These are phyloP conservation scores for Didymodactylos carnosus DNA, from an alignment of 2,888 invertebrate genomes.

Conservation along the genomic window DNA sequence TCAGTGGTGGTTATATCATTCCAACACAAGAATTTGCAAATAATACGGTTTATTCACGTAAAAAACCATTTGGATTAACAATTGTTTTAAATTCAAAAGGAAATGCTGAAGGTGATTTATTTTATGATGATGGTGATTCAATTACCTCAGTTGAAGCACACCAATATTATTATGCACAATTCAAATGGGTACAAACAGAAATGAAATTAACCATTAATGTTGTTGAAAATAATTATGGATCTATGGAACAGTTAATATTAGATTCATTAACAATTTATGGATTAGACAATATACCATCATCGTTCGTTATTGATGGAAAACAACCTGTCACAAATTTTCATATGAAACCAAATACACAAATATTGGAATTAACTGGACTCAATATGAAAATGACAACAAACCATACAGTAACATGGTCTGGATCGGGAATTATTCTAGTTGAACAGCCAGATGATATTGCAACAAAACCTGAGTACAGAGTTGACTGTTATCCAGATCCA, in stretches of 20 bases:
- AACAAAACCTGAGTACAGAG: background rate
- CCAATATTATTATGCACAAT: slow-evolving; percentile 4
- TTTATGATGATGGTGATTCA: slow-evolving; percentile 63
- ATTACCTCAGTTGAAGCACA: slow-evolving; percentile 23
- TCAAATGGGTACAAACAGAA: background rate
- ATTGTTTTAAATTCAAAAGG: slow-evolving; percentile 41
- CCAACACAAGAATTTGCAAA: slow-evolving; percentile 17
- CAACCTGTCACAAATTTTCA: too few relatives aligned
- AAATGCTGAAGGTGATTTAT: slow-evolving; percentile 46
- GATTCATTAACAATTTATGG: background rate
- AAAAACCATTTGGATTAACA: slow-evolving; percentile 46
- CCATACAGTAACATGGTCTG: slow-evolving; percentile 1
- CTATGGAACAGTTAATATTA: slow-evolving; percentile 2
- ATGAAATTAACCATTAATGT: slow-evolving; percentile 1
- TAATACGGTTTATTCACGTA: background rate
- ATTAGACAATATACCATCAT: background rate
- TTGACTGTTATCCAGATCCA: slow-evolving; percentile 11
- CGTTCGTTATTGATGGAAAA: background rate
- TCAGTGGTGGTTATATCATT: slow-evolving; percentile 25
- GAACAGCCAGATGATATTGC: background rate
- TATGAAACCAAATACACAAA: background rate
- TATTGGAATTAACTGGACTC: background rate
- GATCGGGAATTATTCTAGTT: background rate
- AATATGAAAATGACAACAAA: background rate
- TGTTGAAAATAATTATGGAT: slow-evolving; percentile 3